These are phyloP conservation scores for Clitarchus hookeri DNA, from an alignment of 2,888 invertebrate species.

Conservation along the genomic window DNA sequence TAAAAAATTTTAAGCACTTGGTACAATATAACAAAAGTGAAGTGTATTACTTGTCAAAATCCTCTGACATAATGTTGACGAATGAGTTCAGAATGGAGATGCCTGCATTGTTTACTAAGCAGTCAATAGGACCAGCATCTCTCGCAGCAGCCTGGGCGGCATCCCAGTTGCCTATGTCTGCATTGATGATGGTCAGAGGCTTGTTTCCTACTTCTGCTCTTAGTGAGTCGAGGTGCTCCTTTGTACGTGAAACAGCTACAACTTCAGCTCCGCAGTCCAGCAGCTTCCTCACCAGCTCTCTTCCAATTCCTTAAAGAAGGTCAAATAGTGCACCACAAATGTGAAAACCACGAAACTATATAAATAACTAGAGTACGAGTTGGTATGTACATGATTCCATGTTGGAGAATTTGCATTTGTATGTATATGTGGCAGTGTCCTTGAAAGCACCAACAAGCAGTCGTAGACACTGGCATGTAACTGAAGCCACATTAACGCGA, in stretches of 20 bases:
- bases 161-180: conserved; percentile 79
- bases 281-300: conserved; percentile 71
- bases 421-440: no score
- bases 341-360: no score
- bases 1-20: no score
- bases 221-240: conserved; percentile 67
- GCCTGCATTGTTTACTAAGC: conserved; percentile 90
- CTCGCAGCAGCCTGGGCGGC: conserved; percentile 65
- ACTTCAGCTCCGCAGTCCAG: conserved; percentile 73
- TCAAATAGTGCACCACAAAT: no score
- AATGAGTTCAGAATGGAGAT: conserved; percentile 72
- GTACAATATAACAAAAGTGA: no score
- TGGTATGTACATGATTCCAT: no score
- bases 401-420: no score
- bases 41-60: conserved; percentile 68
- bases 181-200: conserved; percentile 58
- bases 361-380: no score
- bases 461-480: no score
- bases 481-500: no score
- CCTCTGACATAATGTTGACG: conserved; percentile 66
- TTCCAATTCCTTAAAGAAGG: conserved; percentile 62
- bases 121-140: conserved; percentile 70
- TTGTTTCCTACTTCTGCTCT: conserved; percentile 57
- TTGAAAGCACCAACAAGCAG: no score
- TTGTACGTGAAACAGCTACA: conserved; percentile 74